Percentiles rank a stretch among this genome's conserved stretches.
These are phyloP conservation scores for Dipus sagitta DNA, from an alignment of 2,797 vertebrate genomes.

Conservation along the genomic window DNA sequence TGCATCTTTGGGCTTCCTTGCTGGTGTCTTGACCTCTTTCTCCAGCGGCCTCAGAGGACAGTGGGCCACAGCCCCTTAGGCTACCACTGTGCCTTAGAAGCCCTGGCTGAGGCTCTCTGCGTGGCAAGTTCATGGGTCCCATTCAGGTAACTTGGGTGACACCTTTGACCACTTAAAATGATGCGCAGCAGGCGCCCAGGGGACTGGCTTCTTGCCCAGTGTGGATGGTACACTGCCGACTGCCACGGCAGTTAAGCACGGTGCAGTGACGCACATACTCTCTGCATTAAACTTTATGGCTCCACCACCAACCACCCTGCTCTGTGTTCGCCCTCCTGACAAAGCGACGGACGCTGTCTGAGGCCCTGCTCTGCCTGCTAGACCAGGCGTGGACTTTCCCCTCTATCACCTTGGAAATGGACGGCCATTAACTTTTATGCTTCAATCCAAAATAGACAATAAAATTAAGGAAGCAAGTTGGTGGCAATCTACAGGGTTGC, in stretches of 20 bases:
- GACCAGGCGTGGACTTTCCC: constrained; percentile 24
- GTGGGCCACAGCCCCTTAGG: fast-evolving
- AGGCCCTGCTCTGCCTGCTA: constrained; percentile 13
- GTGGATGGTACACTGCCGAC: not conserved
- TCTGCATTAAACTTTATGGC: constrained; percentile 44
- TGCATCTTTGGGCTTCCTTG: not conserved
- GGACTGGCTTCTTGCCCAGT: constrained; percentile 29
- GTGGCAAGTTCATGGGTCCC: not conserved
- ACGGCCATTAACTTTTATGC: constrained; percentile 59
- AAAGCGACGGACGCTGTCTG: not conserved
- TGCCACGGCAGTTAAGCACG: not conserved
- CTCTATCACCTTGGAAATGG: constrained; percentile 24
- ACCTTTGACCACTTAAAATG: not conserved
- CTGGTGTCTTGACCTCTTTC: not conserved
- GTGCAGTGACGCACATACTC: fast-evolving
- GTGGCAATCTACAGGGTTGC: not conserved
- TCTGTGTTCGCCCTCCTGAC: not conserved
- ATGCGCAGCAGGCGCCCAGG: not conserved
- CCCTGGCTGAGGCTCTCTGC: not conserved
- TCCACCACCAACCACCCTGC: not conserved
- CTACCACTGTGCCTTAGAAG: not conserved
- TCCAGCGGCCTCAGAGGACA: not conserved
- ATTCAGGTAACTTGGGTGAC: not conserved
- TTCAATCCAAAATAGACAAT: constrained; percentile 20
- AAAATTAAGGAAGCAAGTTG: constrained; percentile 35